Conservation (phyloP, 2,113 vertebrate species). For the Dicaeum eximium region DNA sequence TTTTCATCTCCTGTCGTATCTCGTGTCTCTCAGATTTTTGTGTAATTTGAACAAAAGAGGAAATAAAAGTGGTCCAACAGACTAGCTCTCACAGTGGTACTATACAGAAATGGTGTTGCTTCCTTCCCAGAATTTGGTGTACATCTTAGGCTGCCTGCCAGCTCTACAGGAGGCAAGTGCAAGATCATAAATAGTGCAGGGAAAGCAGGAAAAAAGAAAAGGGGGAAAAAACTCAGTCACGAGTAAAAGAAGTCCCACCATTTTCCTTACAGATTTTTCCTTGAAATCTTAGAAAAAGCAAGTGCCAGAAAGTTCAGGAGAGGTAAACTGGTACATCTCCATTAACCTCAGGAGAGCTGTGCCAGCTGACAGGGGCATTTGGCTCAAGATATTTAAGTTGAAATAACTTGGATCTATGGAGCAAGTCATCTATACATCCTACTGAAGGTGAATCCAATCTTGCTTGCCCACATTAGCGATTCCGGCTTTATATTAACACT, state of each 20-base stretch:
- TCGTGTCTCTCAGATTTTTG: constrained; percentile 66
- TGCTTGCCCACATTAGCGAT: not conserved
- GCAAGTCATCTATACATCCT: not conserved
- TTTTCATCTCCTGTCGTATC: constrained; percentile 62
- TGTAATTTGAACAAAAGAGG: constrained; percentile 68
- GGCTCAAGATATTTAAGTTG: not conserved
- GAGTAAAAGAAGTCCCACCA: not conserved
- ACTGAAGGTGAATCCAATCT: not conserved
- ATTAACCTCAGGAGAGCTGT: not conserved
- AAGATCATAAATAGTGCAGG: constrained; percentile 44
- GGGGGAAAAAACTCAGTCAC: not conserved
- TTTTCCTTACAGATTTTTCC: not conserved
- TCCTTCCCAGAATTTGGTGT: constrained; percentile 63
- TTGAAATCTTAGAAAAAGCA: not conserved
- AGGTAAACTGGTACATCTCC: not conserved
- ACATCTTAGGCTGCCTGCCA: constrained; percentile 56
- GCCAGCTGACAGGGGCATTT: not conserved
- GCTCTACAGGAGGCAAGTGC: constrained; percentile 39
- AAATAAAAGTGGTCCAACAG: constrained; percentile 50
- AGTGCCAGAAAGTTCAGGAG: not conserved
- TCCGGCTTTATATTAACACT: not conserved
- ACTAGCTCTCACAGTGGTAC: constrained; percentile 20
- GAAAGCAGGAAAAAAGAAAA: constrained; percentile 18
- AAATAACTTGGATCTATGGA: not conserved
- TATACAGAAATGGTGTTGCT: constrained; percentile 42